These are phyloP conservation scores for Halichondria panicea DNA, from an alignment of 37 sponge, comb jelly and placozoan species.

Conservation along the genomic window DNA sequence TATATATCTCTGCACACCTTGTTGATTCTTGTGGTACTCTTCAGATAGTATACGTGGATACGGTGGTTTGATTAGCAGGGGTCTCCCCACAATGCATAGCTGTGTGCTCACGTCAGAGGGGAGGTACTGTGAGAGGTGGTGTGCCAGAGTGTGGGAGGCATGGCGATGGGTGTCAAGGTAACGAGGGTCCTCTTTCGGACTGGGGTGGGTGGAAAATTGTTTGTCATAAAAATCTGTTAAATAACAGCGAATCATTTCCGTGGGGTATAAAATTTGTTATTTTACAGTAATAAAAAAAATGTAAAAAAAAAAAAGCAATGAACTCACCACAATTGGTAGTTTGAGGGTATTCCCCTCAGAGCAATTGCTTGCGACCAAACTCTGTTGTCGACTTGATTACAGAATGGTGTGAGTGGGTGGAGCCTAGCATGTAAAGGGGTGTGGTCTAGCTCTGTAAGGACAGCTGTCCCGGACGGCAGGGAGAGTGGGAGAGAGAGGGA, in stretches of 20 bases:
- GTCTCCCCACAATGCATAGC: conserved; percentile 10
- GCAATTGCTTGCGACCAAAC: conserved; percentile 30
- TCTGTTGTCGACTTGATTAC: background rate
- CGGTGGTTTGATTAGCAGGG: background rate
- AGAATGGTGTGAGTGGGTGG: conserved; percentile 49
- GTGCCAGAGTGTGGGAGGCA: background rate
- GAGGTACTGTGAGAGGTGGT: conserved; percentile 9
- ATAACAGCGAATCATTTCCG: too few relatives aligned
- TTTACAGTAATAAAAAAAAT: too few relatives aligned
- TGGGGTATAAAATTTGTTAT: too few relatives aligned
- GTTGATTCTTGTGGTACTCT: background rate
- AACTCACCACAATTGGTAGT: conserved; percentile 32
- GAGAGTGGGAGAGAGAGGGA: conserved; percentile 26
- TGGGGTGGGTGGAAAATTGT: background rate
- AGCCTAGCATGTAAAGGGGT: conserved; percentile 22
- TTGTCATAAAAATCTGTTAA: too few relatives aligned
- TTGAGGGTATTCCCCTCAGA: conserved; percentile 47
- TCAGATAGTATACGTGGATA: conserved; percentile 21
- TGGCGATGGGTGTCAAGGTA: background rate
- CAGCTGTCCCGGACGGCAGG: conserved; percentile 3
- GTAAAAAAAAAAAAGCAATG: too few relatives aligned
- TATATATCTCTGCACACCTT: background rate
- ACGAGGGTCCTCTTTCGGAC: conserved; percentile 11
- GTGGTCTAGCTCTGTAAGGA: conserved; percentile 5
- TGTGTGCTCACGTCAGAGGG: conserved; percentile 3